Base-by-base conservation (phyloP, 30 jellyfish, hydroid and myxozoan genomes). In the Sanderia malayensis region DNA sequence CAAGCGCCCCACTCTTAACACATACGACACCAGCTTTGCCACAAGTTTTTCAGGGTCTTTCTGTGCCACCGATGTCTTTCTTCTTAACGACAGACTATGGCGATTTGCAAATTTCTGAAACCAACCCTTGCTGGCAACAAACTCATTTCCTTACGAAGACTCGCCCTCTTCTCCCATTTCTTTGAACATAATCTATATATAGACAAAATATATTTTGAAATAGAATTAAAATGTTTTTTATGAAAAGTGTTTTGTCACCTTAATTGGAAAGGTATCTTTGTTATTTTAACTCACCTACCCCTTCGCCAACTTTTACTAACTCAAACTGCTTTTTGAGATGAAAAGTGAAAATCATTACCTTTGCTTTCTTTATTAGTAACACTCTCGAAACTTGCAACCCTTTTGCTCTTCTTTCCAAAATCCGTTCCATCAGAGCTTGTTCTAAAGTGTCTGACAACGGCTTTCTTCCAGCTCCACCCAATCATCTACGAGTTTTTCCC, bases 381-480 rank as follows among this genome's bases (percentile, higher is more conserved):
- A 34, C 11, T 18, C 81, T 34, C 4, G 81, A 69, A 44, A 69
- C 81, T 18, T 41, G 2, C 60, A 64, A 64, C 58, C 81, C 81
- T 3, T 69, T 69, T 24, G 71, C 81, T 29, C 69, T 37, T 69
- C 81, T 69, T 15, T 69, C 81, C 44, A 45, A 28, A 45, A 69
- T 69, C 70, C 81, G 44, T 69, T 41, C 81, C 44, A 69, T 37
- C 37, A 69, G 49, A 34, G 81, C 71, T 15, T 44, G 6, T 69
- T 69, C 81, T 69, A 69, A 15, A 34, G 71, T 17, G 24, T 69
- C 71, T 19, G 32, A 2, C 73, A 45, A 18, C 34, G 41, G 41
- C 46, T 69, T 69, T 37, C 81, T 33, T 66, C 79, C 79, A 27
- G 27, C 70, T 19, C 73, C 71, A 57, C n/a, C 68, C 68, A 57